These are phyloP conservation scores for Proctacanthus coquilletti DNA, from an alignment of 1,140 invertebrate genomes.

Conservation along the genomic window DNA sequence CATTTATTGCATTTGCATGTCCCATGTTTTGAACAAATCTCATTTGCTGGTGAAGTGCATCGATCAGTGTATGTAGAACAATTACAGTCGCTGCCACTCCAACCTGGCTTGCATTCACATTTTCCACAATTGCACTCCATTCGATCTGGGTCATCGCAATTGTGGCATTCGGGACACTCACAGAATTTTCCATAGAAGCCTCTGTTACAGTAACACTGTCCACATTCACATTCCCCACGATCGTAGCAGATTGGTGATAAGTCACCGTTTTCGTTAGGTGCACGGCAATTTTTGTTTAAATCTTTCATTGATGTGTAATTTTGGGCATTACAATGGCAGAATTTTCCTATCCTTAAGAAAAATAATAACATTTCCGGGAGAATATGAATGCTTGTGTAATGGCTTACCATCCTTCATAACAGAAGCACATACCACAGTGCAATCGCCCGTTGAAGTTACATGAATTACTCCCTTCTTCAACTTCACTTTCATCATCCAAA, in stretches of 20 bases:
- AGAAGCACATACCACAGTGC: constrained; percentile 39
- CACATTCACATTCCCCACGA: constrained; percentile 36
- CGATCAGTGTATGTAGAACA: constrained; percentile 34
- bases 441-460: constrained; percentile 30
- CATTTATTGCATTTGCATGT: constrained; percentile 55
- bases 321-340: constrained; percentile 32
- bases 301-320: constrained; percentile 31
- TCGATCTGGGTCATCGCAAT: constrained; percentile 33
- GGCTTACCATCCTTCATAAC: constrained; percentile 38
- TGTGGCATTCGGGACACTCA: constrained; percentile 32
- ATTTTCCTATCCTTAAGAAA: constrained; percentile 32
- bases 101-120: constrained; percentile 58
- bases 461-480: constrained; percentile 12
- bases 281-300: constrained; percentile 28
- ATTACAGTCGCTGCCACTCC: constrained; percentile 62
- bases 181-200: constrained; percentile 34
- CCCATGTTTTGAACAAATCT: constrained; percentile 50
- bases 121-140: constrained; percentile 58
- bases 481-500: constrained; percentile 10
- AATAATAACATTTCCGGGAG: background rate
- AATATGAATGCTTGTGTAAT: background rate
- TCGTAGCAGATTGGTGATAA: constrained; percentile 19
- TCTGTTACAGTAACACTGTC: constrained; percentile 32
- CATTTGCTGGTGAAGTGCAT: constrained; percentile 24
- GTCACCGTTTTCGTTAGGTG: constrained; percentile 16